Evolutionary conservation across 2,888 invertebrate species (phyloP).

Genomic region (Perizoma affinitatum): DNA sequence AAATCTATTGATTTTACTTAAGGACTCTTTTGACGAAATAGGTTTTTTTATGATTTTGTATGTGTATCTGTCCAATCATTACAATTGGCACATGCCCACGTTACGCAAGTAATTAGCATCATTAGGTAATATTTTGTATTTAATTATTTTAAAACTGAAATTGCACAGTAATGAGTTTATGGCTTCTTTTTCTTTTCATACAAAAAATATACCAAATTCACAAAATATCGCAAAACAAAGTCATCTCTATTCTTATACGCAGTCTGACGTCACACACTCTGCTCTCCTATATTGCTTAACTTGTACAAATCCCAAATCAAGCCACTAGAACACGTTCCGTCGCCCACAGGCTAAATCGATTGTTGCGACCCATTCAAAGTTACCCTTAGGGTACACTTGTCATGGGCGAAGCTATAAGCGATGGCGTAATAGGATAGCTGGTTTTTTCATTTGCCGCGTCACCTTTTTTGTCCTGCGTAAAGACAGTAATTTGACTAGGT

Average conservation of each 20-base stretch:
- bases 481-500: too few species aligned
- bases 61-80: too few species aligned
- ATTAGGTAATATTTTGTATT: too few species aligned
- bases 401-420: conserved; percentile 16
- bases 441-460: too few species aligned
- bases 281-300: conserved; percentile 39
- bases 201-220: background rate
- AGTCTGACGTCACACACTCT: conserved; percentile 31
- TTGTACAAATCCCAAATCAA: conserved; percentile 45
- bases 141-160: too few species aligned
- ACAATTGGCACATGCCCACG: too few species aligned
- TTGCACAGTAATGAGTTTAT: too few species aligned
- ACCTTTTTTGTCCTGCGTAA: too few species aligned
- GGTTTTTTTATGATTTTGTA: too few species aligned
- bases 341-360: conserved; percentile 43
- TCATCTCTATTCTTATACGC: conserved; percentile 23
- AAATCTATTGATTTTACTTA: too few species aligned
- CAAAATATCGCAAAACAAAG: background rate
- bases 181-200: background rate
- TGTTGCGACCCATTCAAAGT: conserved; percentile 34
- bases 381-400: background rate
- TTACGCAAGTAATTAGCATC: too few species aligned
- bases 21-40: too few species aligned
- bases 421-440: background rate
- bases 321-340: conserved; percentile 60